phyloP scores from a whole-genome alignment of 2,797 vertebrate species.

The Harpagifer antarcticus region DNA sequence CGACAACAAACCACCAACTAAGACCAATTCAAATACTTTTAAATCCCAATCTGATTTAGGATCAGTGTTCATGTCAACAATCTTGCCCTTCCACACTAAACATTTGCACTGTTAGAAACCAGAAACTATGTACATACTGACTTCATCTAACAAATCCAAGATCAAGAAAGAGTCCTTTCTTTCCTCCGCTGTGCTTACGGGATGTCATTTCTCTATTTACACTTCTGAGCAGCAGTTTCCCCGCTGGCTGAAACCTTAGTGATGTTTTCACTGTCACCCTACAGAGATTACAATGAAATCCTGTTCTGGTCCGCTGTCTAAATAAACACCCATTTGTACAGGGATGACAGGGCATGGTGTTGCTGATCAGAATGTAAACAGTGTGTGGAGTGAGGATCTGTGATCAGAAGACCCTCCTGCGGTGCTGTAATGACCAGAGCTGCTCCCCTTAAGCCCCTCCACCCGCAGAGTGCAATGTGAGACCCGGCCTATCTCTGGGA shows the following conservation, averaged over 20 bases:
- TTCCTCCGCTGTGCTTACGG: slow-evolving; percentile 15
- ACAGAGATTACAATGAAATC: slow-evolving; percentile 63
- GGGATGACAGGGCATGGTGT: slow-evolving; percentile 40
- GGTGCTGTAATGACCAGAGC: slow-evolving; percentile 46
- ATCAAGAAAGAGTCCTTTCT: slow-evolving; percentile 40
- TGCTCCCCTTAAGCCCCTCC: slow-evolving; percentile 36
- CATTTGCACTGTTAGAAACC: slow-evolving; percentile 41
- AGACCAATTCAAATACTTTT: slow-evolving; percentile 1
- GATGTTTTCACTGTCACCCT: slow-evolving; percentile 74
- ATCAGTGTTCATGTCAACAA: slow-evolving; percentile 15
- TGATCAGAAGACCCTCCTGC: slow-evolving; percentile 55
- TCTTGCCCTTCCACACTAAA: slow-evolving; percentile 22
- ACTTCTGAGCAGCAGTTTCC: slow-evolving; percentile 57
- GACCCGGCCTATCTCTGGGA: slow-evolving; percentile 65
- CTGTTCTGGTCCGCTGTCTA: slow-evolving; percentile 56
- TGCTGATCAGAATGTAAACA: slow-evolving; percentile 69
- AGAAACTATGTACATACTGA: slow-evolving; percentile 38
- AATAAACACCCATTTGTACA: slow-evolving; percentile 62
- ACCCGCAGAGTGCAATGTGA: slow-evolving; percentile 50
- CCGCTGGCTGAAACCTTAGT: slow-evolving; percentile 54
- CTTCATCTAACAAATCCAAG: slow-evolving; percentile 34
- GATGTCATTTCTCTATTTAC: slow-evolving; percentile 70
- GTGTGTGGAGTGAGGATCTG: slow-evolving; percentile 27
- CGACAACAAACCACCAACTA: neutral
- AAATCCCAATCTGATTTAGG: slow-evolving; percentile 21